phyloP scores from a whole-genome alignment of 2,888 invertebrate species.

The Caenorhabditis uteleia region DNA sequence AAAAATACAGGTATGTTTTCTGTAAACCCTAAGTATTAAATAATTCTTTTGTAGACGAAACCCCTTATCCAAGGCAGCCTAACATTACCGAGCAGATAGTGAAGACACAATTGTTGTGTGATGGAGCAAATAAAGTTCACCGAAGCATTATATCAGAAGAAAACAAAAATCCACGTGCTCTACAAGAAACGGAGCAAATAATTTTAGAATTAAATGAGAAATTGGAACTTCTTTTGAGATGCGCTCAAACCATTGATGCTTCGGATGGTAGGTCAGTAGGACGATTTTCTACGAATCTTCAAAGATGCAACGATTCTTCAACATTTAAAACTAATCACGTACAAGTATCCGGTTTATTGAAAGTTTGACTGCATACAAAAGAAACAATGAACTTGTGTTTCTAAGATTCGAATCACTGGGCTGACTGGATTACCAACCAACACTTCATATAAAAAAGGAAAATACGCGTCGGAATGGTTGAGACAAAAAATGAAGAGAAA shows the following conservation, averaged over 20 bases:
- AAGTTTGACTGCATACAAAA: constrained; percentile 6
- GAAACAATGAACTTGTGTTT: neutral
- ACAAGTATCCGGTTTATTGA: constrained; percentile 26
- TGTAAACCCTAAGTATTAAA: neutral
- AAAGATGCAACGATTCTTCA: too few species aligned
- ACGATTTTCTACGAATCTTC: too few species aligned
- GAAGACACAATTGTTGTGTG: constrained; percentile 15
- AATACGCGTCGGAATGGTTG: constrained; percentile 21
- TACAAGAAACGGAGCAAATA: constrained; percentile 24
- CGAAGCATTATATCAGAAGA: constrained; percentile 17
- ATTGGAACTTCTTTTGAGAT: constrained; percentile 19
- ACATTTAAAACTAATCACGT: constrained; percentile 10
- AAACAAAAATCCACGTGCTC: constrained; percentile 14
- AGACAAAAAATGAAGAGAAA: constrained; percentile 15
- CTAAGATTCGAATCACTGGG: constrained; percentile 27
- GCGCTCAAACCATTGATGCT: constrained; percentile 10
- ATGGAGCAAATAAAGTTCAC: constrained; percentile 23
- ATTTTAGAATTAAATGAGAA: constrained; percentile 30
- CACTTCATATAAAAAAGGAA: constrained; percentile 5
- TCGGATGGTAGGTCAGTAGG: neutral
- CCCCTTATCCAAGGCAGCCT: neutral
- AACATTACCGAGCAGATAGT: constrained; percentile 15
- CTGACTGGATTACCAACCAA: constrained; percentile 8
- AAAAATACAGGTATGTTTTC: neutral
- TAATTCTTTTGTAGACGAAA: neutral